Conservation (phyloP, 2,113 vertebrate species). For the Albula glossodonta region DNA sequence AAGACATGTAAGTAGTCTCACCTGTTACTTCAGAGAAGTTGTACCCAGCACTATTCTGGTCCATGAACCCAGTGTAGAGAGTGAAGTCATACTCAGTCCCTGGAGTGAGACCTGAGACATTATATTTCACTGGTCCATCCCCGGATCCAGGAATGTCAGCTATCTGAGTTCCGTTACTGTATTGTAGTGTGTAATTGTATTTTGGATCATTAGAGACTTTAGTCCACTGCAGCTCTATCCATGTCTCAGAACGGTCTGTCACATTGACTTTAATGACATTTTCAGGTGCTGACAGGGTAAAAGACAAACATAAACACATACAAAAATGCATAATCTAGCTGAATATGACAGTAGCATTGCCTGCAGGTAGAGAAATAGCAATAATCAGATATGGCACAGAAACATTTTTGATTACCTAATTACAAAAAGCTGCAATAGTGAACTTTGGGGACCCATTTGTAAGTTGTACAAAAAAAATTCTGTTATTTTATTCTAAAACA, state of each 20-base stretch:
- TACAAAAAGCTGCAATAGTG: too few species aligned
- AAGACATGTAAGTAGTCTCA: neutral
- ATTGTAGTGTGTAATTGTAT: neutral
- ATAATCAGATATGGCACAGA: too few species aligned
- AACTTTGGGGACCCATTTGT: too few species aligned
- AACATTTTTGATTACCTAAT: too few species aligned
- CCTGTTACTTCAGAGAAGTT: slow-evolving; percentile 1
- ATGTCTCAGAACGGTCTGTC: slow-evolving; percentile 15
- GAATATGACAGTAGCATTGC: too few species aligned
- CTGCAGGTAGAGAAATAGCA: too few species aligned
- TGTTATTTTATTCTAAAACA: too few species aligned
- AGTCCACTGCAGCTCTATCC: slow-evolving; percentile 44
- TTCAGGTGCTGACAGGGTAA: slow-evolving; percentile 8
- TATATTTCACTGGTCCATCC: neutral
- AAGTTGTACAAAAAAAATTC: too few species aligned
- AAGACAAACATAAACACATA: neutral
- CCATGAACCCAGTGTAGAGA: slow-evolving; percentile 23
- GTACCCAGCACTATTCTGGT: slow-evolving; percentile 17
- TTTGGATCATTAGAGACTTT: fast-evolving
- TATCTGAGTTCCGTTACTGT: fast-evolving
- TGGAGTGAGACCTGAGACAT: neutral
- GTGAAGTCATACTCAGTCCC: slow-evolving; percentile 39
- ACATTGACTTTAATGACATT: neutral
- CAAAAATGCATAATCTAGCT: too few species aligned
- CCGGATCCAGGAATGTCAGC: fast-evolving